Percentiles rank a stretch among this genome's conserved stretches.
Conservation (phyloP, 2,888 invertebrate genomes). For the Entomobrya proxima region DNA sequence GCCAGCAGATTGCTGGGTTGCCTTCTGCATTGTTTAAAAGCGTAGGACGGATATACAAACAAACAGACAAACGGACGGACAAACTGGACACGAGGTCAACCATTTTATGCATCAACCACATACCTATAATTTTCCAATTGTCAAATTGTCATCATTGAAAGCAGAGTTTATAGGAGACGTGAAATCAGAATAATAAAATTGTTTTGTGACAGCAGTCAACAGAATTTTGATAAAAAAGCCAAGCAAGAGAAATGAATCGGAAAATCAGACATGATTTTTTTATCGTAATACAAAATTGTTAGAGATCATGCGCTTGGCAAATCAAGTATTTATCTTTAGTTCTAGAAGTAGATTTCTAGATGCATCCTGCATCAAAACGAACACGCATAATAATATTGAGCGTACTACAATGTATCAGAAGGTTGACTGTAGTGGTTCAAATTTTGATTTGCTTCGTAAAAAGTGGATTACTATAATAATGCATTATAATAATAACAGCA, state of each 20-base stretch:
- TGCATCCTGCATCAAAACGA: too few relatives aligned
- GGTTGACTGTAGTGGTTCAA: background rate
- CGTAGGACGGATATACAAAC: background rate
- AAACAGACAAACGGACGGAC: background rate
- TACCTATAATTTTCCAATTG: background rate
- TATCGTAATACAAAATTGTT: too few relatives aligned
- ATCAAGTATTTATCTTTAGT: too few relatives aligned
- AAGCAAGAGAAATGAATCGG: too few relatives aligned
- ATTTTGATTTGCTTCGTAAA: background rate
- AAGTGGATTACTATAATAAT: background rate
- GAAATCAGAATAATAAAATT: background rate
- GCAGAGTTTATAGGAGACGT: too few relatives aligned
- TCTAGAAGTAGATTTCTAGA: too few relatives aligned
- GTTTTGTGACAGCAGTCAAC: too few relatives aligned
- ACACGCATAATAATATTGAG: background rate
- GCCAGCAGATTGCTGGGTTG: background rate
- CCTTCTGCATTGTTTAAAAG: background rate
- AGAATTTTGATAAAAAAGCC: too few relatives aligned
- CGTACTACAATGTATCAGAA: background rate
- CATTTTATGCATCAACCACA: background rate
- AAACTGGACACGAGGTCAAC: constrained; percentile 10
- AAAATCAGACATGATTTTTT: too few relatives aligned
- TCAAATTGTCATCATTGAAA: background rate
- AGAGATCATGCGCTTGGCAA: too few relatives aligned
- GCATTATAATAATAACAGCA: constrained; percentile 7